Percentiles rank a stretch among this genome's conserved stretches.
Conservation (phyloP, 1,140 invertebrate genomes). For the Colletes latitarsis region DNA sequence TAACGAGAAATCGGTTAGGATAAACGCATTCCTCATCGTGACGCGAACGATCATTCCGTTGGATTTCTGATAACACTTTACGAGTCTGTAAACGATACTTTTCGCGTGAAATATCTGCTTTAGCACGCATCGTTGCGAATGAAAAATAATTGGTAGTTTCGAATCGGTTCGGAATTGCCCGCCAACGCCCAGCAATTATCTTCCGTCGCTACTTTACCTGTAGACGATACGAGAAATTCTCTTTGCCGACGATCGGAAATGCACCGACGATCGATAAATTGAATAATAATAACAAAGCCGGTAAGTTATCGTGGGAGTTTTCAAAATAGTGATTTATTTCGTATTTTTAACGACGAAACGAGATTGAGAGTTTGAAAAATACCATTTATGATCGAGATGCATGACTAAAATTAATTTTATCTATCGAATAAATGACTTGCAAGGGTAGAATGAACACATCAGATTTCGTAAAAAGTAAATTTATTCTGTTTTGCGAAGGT, state of each 20-base stretch:
- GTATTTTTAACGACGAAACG: no score
- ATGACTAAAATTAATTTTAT: no score
- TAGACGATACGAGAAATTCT: background rate
- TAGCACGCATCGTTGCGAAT: background rate
- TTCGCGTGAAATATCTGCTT: no score
- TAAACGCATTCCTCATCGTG: no score
- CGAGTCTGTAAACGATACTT: background rate
- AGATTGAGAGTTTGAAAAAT: no score
- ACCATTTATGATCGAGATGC: no score
- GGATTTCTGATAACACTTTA: background rate
- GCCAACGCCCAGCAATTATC: background rate
- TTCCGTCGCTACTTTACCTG: background rate
- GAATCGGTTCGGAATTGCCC: background rate
- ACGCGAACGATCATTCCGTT: no score
- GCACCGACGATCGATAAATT: background rate
- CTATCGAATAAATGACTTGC: no score
- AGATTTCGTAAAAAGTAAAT: slow-evolving; percentile 40
- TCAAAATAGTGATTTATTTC: background rate
- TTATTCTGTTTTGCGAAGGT: slow-evolving; percentile 32
- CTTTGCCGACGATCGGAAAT: background rate
- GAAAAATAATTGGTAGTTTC: background rate
- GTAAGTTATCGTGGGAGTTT: background rate
- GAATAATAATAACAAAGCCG: background rate
- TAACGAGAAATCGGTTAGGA: background rate
- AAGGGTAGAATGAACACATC: background rate